phyloP scores from a whole-genome alignment of 2,113 vertebrate species.

The Henicopernis longicauda region DNA sequence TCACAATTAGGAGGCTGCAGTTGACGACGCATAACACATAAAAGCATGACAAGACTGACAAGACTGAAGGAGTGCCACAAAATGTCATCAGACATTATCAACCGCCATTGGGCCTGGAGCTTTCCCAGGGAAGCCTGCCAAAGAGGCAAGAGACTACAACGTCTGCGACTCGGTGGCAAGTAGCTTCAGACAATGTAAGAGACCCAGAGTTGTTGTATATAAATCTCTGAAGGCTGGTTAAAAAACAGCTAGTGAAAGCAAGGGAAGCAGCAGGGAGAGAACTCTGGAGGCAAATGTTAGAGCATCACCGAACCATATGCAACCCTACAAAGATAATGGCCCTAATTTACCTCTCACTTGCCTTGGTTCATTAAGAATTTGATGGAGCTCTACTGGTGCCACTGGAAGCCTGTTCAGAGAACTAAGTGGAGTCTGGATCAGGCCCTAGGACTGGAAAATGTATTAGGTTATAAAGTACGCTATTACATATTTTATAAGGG shows the following conservation, averaged over 20 bases:
- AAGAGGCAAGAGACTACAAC: neutral
- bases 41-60: neutral
- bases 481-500: slow-evolving; percentile 51
- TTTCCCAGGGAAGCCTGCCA: neutral
- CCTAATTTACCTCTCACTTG: slow-evolving; percentile 38
- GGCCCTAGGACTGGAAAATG: slow-evolving; percentile 28
- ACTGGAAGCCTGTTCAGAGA: neutral
- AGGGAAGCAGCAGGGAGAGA: neutral
- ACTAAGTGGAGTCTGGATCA: neutral
- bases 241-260: neutral
- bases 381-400: neutral
- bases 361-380: slow-evolving; percentile 11
- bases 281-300: neutral
- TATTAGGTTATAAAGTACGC: slow-evolving; percentile 26
- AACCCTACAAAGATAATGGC: slow-evolving; percentile 41
- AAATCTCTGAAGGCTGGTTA: neutral
- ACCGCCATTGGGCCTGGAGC: neutral
- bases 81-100: slow-evolving; percentile 12
- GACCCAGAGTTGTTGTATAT: neutral
- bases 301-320: neutral
- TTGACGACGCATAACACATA: neutral
- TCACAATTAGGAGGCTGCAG: neutral
- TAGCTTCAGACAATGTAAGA: neutral
- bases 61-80: neutral
- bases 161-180: neutral